Evolutionary conservation across 2,888 invertebrate species (phyloP).

Genomic region (Torymus tubicola): DNA sequence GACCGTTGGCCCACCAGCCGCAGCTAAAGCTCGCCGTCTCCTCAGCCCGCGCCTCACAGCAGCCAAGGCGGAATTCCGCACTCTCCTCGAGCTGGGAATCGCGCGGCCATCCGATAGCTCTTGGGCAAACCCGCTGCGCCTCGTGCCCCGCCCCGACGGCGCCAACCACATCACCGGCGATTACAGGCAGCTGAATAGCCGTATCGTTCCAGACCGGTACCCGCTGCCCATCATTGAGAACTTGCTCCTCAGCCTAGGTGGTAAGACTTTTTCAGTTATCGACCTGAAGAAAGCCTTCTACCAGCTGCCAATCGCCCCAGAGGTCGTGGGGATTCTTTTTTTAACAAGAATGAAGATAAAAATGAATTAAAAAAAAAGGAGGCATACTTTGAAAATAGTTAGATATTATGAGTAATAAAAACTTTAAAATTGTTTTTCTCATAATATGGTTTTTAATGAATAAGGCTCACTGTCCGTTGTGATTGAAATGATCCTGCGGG

Average conservation of each 20-base stretch:
- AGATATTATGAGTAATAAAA: no score
- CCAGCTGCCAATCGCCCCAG: neutral
- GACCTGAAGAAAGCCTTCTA: conserved; percentile 10
- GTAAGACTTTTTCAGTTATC: neutral
- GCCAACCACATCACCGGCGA: neutral
- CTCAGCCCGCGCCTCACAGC: neutral
- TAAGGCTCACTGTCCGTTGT: no score
- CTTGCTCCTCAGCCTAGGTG: no score
- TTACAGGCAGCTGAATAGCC: conserved; percentile 1
- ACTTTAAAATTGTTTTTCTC: no score
- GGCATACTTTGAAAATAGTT: no score
- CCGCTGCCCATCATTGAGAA: no score
- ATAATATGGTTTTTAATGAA: no score
- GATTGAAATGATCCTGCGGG: no score
- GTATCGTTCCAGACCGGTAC: no score
- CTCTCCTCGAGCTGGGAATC: conserved; percentile 1
- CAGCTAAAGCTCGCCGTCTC: neutral
- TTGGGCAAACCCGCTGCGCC: neutral
- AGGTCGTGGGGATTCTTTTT: no score
- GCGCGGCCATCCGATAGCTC: neutral
- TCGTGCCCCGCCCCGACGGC: neutral
- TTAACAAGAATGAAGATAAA: no score
- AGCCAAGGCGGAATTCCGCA: neutral
- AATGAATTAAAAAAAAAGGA: no score
- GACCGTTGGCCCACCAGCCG: neutral